These are phyloP conservation scores for Chironomus riparius DNA, from an alignment of 2,888 invertebrate genomes.

Conservation along the genomic window DNA sequence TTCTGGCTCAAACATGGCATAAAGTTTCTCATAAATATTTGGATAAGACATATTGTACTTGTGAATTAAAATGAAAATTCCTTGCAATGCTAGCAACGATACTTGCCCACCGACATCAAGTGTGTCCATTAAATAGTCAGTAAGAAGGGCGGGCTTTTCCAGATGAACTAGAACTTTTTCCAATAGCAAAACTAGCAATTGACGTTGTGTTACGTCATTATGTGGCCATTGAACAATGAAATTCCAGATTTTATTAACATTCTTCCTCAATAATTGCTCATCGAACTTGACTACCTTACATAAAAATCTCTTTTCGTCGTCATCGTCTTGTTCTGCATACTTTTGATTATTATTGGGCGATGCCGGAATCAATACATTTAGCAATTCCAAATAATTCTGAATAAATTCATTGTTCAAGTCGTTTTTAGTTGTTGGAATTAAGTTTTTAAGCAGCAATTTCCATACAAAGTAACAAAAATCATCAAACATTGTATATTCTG, in stretches of 20 bases:
- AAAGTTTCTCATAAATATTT: constrained; percentile 89
- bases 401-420: constrained; percentile 43
- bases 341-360: background rate
- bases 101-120: constrained; percentile 79
- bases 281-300: constrained; percentile 44
- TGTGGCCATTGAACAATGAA: constrained; percentile 66
- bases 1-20: constrained; percentile 84
- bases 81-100: constrained; percentile 83
- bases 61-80: constrained; percentile 80
- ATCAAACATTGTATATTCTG: constrained; percentile 63
- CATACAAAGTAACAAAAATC: constrained; percentile 69
- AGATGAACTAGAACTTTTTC: constrained; percentile 75
- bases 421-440: constrained; percentile 46
- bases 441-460: constrained; percentile 49
- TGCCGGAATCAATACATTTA: constrained; percentile 49
- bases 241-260: constrained; percentile 66
- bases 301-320: constrained; percentile 36
- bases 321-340: constrained; percentile 34
- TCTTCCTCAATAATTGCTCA: constrained; percentile 45
- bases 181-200: constrained; percentile 68
- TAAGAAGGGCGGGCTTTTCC: constrained; percentile 69
- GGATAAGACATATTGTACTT: constrained; percentile 92
- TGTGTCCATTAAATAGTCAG: constrained; percentile 87
- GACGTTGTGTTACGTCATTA: constrained; percentile 60
- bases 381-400: constrained; percentile 54